A percentile compares a stretch with the other conserved stretches of the same genome.
These are phyloP conservation scores for Dascyllus trimaculatus DNA, from an alignment of 2,113 vertebrate genomes.

Conservation along the genomic window DNA sequence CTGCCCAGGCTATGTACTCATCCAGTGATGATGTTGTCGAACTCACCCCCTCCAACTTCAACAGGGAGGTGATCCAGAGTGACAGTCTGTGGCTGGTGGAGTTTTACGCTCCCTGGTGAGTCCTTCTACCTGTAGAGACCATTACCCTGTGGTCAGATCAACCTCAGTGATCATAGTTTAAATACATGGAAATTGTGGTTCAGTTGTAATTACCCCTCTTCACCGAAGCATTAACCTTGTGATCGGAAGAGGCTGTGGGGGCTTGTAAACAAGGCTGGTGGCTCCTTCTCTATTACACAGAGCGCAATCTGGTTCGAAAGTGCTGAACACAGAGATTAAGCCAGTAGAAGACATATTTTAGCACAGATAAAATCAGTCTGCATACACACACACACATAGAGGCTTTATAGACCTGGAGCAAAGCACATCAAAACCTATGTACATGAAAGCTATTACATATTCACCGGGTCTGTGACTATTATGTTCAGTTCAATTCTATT, in stretches of 20 bases:
- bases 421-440: too few relatives aligned
- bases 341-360: too few relatives aligned
- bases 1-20: constrained; percentile 89
- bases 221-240: not conserved
- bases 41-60: constrained; percentile 93
- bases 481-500: too few relatives aligned
- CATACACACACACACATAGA: too few relatives aligned
- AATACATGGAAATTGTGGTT: not conserved
- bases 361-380: too few relatives aligned
- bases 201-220: not conserved
- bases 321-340: too few relatives aligned
- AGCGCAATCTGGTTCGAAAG: too few relatives aligned
- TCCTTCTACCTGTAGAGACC: constrained; percentile 6
- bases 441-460: too few relatives aligned
- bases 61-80: constrained; percentile 94
- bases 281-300: not conserved
- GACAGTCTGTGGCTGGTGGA: constrained; percentile 95
- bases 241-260: not conserved
- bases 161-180: not conserved
- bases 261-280: constrained; percentile 23
- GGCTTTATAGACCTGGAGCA: too few relatives aligned
- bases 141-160: not conserved
- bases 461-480: too few relatives aligned
- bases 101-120: constrained; percentile 98
- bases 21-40: constrained; percentile 93